Evolutionary conservation across 2,113 vertebrate species (phyloP).

Genomic region (Phrynosoma platyrhinos): DNA sequence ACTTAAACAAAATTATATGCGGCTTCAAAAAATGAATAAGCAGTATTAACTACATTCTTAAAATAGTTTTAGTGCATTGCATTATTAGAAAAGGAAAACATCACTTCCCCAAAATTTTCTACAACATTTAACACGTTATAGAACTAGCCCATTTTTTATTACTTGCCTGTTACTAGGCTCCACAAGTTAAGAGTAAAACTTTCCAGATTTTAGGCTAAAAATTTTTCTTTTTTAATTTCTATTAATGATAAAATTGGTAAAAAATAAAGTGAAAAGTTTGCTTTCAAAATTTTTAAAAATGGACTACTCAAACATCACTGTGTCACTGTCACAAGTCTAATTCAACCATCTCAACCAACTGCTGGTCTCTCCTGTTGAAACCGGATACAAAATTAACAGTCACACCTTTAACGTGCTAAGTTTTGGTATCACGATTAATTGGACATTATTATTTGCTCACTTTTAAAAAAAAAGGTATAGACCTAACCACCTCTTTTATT

Average conservation of each 20-base stretch:
- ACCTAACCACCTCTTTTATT: slow-evolving; percentile 83
- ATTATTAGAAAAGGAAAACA: slow-evolving; percentile 82
- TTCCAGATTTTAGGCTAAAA: slow-evolving; percentile 56
- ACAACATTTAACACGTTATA: slow-evolving; percentile 78
- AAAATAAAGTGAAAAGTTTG: slow-evolving; percentile 41
- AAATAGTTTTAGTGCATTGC: slow-evolving; percentile 90
- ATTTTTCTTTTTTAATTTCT: slow-evolving; percentile 37
- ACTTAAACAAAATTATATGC: slow-evolving; percentile 83
- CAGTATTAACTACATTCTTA: slow-evolving; percentile 90
- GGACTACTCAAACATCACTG: slow-evolving; percentile 59
- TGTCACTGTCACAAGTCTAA: slow-evolving; percentile 59
- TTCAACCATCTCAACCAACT: slow-evolving; percentile 50
- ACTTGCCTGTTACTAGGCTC: slow-evolving; percentile 76
- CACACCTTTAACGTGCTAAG: slow-evolving; percentile 70
- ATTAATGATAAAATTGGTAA: slow-evolving; percentile 53
- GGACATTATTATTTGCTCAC: slow-evolving; percentile 78
- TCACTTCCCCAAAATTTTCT: slow-evolving; percentile 71
- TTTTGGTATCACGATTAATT: slow-evolving; percentile 86
- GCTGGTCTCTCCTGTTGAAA: slow-evolving; percentile 68
- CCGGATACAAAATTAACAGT: slow-evolving; percentile 74
- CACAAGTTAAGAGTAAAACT: slow-evolving; percentile 64
- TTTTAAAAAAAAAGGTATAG: slow-evolving; percentile 72
- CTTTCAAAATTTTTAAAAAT: slow-evolving; percentile 60
- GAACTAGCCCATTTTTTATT: slow-evolving; percentile 76
- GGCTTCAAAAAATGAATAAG: slow-evolving; percentile 79